Conservation (phyloP, 2,888 invertebrate genomes). For the Criorhina ranunculi region DNA sequence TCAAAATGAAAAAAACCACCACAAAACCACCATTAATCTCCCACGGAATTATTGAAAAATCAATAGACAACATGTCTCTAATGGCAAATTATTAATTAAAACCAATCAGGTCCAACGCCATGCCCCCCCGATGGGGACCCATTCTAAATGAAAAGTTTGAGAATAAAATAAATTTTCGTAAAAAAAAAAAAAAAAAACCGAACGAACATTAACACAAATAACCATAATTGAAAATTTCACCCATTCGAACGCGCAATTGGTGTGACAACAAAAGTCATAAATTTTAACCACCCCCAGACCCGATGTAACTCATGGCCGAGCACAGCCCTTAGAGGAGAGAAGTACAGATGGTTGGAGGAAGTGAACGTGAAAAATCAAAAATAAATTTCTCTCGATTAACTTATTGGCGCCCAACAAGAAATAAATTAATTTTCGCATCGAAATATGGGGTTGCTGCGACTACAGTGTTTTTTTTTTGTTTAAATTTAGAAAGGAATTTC, state of each 20-base stretch:
- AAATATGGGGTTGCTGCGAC: not conserved
- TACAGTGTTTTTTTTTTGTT: not conserved
- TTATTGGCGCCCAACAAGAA: conserved; percentile 45
- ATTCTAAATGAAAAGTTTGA: conserved; percentile 10
- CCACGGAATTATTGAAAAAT: conserved; percentile 63
- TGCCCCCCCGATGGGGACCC: not conserved
- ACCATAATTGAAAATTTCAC: conserved; percentile 40
- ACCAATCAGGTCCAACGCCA: conserved; percentile 12
- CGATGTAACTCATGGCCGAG: not conserved
- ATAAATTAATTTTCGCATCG: conserved; percentile 30
- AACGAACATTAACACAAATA: conserved; percentile 10
- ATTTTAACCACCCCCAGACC: conserved; percentile 39
- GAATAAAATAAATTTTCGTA: conserved; percentile 8
- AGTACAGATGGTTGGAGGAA: not conserved
- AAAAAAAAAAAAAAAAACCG: conserved; percentile 15
- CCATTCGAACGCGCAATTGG: conserved; percentile 26
- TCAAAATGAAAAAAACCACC: not conserved
- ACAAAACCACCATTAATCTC: conserved; percentile 48
- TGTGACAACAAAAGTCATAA: conserved; percentile 59
- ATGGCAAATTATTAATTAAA: conserved; percentile 67
- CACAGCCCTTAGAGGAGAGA: not conserved
- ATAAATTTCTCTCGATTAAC: conserved; percentile 58
- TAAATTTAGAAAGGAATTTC: not conserved
- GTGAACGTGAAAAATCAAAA: conserved; percentile 38
- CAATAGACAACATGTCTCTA: conserved; percentile 60